Evolutionary conservation across 2,888 invertebrate species (phyloP).

Genomic region (Sarcophaga rosellei): DNA sequence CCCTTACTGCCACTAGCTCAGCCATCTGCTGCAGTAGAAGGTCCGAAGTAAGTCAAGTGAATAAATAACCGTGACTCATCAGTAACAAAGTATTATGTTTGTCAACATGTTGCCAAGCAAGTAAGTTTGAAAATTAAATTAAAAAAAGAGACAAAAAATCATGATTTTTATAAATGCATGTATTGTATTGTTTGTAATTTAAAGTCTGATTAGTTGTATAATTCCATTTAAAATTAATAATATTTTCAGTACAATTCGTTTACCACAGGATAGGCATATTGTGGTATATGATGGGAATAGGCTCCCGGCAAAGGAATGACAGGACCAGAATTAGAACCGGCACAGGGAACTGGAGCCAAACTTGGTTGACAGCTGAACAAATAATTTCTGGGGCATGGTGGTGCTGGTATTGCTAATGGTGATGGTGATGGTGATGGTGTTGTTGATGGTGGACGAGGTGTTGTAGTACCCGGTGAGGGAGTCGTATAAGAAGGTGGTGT

Average conservation of each 20-base stretch:
- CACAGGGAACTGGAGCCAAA: conserved; percentile 76
- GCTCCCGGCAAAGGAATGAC: conserved; percentile 72
- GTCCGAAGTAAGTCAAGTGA: no score
- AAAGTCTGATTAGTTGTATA: not conserved
- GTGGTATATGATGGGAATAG: conserved; percentile 76
- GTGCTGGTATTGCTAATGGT: conserved; percentile 68
- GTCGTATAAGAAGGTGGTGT: conserved; percentile 54
- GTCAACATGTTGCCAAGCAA: no score
- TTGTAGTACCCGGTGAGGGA: conserved; percentile 47
- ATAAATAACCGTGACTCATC: no score
- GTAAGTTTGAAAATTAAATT: no score
- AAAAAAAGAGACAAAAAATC: not conserved
- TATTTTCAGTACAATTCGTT: conserved; percentile 71
- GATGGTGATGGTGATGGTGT: conserved; percentile 67
- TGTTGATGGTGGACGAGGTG: conserved; percentile 16
- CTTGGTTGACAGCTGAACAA: conserved; percentile 78
- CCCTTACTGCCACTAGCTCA: no score
- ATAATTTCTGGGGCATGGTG: conserved; percentile 77
- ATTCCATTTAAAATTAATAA: not conserved
- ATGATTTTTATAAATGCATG: conserved; percentile 42
- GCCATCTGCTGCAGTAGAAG: no score
- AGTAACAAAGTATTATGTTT: no score
- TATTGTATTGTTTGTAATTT: conserved; percentile 50
- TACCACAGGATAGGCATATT: conserved; percentile 73
- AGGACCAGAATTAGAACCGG: conserved; percentile 58